phyloP scores from a whole-genome alignment of 2,888 invertebrate species.

The Cosmorhoe ocellata region DNA sequence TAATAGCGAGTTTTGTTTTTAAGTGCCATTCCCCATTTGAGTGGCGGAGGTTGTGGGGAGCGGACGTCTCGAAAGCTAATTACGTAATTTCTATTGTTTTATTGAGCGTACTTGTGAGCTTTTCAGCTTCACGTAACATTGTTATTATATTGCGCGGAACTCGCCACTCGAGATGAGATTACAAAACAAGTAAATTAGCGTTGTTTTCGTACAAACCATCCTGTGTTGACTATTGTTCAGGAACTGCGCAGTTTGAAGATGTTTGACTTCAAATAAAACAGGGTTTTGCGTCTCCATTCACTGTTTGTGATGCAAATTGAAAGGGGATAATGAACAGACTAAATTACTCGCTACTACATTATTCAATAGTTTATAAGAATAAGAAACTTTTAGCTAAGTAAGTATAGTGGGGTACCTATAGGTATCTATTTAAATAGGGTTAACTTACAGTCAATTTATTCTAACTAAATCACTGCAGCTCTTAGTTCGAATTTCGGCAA shows the following conservation, averaged over 20 bases:
- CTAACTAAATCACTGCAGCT: too few relatives aligned
- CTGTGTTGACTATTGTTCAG: conserved; percentile 56
- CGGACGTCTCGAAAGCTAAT: conserved; percentile 76
- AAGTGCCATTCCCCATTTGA: conserved; percentile 73
- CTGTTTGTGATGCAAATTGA: conserved; percentile 33
- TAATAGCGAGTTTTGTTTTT: conserved; percentile 80
- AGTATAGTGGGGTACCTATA: too few relatives aligned
- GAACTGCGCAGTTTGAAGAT: conserved; percentile 49
- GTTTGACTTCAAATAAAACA: conserved; percentile 46
- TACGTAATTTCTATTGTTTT: conserved; percentile 73
- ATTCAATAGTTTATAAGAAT: conserved; percentile 11
- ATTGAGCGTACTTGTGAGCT: conserved; percentile 55
- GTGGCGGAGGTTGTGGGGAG: conserved; percentile 61
- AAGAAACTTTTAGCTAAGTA: neutral
- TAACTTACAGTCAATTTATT: too few relatives aligned
- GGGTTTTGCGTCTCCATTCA: conserved; percentile 34
- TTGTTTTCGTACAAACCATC: conserved; percentile 60
- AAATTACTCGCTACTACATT: conserved; percentile 10
- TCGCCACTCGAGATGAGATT: conserved; percentile 54
- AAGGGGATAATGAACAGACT: conserved; percentile 21
- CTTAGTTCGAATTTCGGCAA: too few relatives aligned
- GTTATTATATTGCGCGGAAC: conserved; percentile 70
- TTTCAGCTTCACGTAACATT: conserved; percentile 72
- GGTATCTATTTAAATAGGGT: too few relatives aligned
- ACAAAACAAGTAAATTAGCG: conserved; percentile 73